Evolutionary conservation across 2,888 invertebrate species (phyloP).

Genomic region (Chymomyza procnemis): DNA sequence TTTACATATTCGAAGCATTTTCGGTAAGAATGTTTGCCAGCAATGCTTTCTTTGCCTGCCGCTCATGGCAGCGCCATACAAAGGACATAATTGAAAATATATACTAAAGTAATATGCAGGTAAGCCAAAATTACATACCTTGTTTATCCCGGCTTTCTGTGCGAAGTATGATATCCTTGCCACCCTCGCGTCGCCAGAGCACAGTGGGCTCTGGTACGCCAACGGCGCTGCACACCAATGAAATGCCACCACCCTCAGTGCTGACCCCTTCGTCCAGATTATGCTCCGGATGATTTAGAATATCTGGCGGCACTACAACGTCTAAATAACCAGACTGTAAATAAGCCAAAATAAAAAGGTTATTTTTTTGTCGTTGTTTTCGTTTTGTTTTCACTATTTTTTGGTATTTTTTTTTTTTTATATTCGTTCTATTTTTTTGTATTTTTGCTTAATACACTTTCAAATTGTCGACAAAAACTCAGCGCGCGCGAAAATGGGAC

Average conservation of each 20-base stretch:
- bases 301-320: constrained; percentile 92
- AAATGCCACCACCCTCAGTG: constrained; percentile 88
- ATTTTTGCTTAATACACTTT: background rate
- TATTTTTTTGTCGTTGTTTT: background rate
- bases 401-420: too few species aligned
- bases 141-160: constrained; percentile 86
- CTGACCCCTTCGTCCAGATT: constrained; percentile 85
- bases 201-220: constrained; percentile 88
- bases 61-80: background rate
- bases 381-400: background rate
- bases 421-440: too few species aligned
- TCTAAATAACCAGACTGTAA: constrained; percentile 90
- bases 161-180: constrained; percentile 86
- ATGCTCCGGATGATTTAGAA: constrained; percentile 82
- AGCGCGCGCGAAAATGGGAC: constrained; percentile 42
- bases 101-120: background rate
- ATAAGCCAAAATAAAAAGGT: background rate
- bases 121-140: constrained; percentile 79
- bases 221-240: constrained; percentile 87
- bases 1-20: too few species aligned
- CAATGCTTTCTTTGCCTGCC: too few species aligned
- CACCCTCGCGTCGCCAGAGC: constrained; percentile 89
- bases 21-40: too few species aligned
- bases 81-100: background rate
- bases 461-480: background rate